Percentiles rank a stretch among this genome's conserved stretches.
These are phyloP conservation scores for Nebria salina DNA, from an alignment of 2,888 invertebrate species.

Conservation along the genomic window DNA sequence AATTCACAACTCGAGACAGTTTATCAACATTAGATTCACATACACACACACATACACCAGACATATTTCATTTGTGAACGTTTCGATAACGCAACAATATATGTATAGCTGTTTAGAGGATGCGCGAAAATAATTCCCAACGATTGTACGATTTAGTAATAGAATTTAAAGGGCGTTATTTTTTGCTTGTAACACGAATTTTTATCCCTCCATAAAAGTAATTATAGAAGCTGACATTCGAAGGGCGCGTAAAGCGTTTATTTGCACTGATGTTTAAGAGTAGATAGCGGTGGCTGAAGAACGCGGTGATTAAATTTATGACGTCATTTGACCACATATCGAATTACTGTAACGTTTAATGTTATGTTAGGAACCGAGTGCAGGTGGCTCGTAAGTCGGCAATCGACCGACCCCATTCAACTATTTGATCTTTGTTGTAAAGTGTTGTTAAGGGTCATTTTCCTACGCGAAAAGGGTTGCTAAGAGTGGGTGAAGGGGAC, in stretches of 20 bases:
- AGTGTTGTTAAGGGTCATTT: neutral
- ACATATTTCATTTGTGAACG: too few species aligned
- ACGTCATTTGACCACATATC: slow-evolving; percentile 18
- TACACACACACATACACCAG: neutral
- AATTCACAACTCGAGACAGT: slow-evolving; percentile 8
- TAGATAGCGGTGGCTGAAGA: slow-evolving; percentile 11
- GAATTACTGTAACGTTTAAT: slow-evolving; percentile 22
- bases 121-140: too few species aligned
- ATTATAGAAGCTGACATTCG: neutral
- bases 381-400: slow-evolving; percentile 14
- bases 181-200: neutral
- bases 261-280: neutral
- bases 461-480: neutral
- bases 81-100: too few species aligned
- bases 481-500: neutral
- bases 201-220: neutral
- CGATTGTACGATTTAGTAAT: too few species aligned
- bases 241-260: neutral
- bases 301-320: slow-evolving; percentile 16
- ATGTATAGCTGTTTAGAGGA: too few species aligned
- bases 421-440: slow-evolving; percentile 6
- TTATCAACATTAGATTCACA: slow-evolving; percentile 10
- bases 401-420: neutral
- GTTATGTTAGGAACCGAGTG: slow-evolving; percentile 20
- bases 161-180: too few species aligned